These are phyloP conservation scores for Drepana arcuata DNA, from an alignment of 1,140 invertebrate species.

Conservation along the genomic window DNA sequence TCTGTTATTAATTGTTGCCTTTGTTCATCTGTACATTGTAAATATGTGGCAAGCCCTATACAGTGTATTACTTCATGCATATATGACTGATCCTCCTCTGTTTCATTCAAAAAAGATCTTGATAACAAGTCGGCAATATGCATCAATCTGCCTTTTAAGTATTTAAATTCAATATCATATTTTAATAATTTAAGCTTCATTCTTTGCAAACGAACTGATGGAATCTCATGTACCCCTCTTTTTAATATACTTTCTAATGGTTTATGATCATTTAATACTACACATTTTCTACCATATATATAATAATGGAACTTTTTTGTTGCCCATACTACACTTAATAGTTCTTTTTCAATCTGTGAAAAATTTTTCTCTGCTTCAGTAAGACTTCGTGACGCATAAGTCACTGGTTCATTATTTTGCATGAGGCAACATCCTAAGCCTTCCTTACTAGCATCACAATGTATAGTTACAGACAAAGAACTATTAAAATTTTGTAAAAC, in stretches of 20 bases:
- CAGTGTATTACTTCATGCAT: constrained; percentile 10
- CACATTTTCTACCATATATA: constrained; percentile 32
- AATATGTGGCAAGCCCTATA: constrained; percentile 3
- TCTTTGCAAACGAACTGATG: constrained; percentile 36
- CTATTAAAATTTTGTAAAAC: not conserved
- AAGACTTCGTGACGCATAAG: constrained; percentile 22
- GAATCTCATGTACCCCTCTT: constrained; percentile 16
- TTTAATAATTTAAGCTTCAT: constrained; percentile 40
- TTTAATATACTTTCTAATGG: constrained; percentile 16
- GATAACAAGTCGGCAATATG: constrained; percentile 29
- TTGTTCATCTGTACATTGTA: constrained; percentile 12
- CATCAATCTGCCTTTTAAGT: constrained; percentile 23
- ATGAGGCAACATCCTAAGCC: constrained; percentile 51
- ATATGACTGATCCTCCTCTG: constrained; percentile 4
- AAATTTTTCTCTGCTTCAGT: constrained; percentile 3
- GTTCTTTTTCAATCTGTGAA: constrained; percentile 22
- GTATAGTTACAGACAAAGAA: constrained; percentile 15
- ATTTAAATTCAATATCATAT: constrained; percentile 30
- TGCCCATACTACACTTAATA: constrained; percentile 28
- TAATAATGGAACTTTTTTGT: constrained; percentile 45
- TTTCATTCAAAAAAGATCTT: constrained; percentile 13
- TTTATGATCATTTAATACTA: constrained; percentile 7
- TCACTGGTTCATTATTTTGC: constrained; percentile 45
- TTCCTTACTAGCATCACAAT: constrained; percentile 35
- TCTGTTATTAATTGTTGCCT: constrained; percentile 9